Percentiles rank a stretch among this genome's conserved stretches.
Conservation (phyloP, 2,113 vertebrate genomes). For the Corythornis cristatus region DNA sequence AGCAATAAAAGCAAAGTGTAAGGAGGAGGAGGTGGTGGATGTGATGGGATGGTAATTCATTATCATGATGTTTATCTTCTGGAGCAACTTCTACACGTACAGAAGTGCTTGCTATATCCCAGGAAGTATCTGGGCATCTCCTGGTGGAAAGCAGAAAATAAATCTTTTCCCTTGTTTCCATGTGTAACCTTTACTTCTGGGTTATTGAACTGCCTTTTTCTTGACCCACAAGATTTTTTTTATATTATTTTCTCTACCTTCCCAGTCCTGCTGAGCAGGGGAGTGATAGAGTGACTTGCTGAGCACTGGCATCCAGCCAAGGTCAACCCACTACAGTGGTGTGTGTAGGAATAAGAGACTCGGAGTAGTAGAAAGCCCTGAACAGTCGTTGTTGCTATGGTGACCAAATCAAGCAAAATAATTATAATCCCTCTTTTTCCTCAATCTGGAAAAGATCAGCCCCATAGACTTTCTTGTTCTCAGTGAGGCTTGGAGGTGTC, state of each 20-base stretch:
- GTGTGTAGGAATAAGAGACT: not conserved
- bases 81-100: accelerated
- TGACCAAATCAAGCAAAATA: slow-evolving; percentile 11
- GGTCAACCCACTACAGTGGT: not conserved
- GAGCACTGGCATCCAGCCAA: not conserved
- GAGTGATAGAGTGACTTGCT: not conserved
- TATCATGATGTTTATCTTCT: not conserved
- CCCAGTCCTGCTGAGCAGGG: not conserved
- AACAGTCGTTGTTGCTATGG: not conserved
- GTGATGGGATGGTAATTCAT: not conserved
- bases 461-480: not conserved
- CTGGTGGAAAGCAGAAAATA: not conserved
- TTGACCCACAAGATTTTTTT: not conserved
- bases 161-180: not conserved
- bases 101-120: not conserved
- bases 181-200: not conserved
- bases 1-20: not conserved
- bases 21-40: too few species aligned
- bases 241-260: not conserved
- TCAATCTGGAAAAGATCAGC: not conserved
- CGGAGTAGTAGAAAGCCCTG: not conserved
- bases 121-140: not conserved
- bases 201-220: not conserved
- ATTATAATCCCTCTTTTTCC: not conserved
- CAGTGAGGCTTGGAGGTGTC: not conserved